These are phyloP conservation scores for Arctopsyche grandis DNA, from an alignment of 1,140 invertebrate species.

Conservation along the genomic window DNA sequence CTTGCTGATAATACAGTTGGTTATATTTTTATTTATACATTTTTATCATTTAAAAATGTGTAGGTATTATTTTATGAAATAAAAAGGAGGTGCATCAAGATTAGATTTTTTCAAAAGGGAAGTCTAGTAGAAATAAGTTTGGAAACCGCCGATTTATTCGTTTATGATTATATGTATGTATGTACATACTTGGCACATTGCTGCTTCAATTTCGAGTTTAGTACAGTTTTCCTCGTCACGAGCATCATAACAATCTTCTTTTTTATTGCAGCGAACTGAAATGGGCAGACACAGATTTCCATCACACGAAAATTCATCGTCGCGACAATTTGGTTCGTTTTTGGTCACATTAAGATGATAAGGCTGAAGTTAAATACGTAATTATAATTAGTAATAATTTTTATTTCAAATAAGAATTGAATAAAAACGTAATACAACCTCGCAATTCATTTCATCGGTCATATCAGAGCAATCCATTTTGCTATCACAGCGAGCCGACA, in stretches of 20 bases:
- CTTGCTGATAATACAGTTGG: too few relatives aligned
- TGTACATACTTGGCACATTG: constrained; percentile 52
- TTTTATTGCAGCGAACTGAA: constrained; percentile 73
- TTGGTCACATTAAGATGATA: constrained; percentile 50
- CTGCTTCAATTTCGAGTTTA: constrained; percentile 51
- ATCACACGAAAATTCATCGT: constrained; percentile 53
- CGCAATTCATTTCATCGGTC: constrained; percentile 72
- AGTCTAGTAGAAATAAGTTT: too few relatives aligned
- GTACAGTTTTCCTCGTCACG: constrained; percentile 74
- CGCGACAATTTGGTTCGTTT: constrained; percentile 34
- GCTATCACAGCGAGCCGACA: constrained; percentile 71
- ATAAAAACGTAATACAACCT: constrained; percentile 26
- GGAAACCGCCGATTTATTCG: too few relatives aligned
- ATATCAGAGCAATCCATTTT: constrained; percentile 74
- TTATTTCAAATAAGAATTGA: not conserved
- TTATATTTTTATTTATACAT: too few relatives aligned
- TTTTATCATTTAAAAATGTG: too few relatives aligned
- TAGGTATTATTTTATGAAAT: too few relatives aligned
- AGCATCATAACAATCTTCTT: constrained; percentile 79
- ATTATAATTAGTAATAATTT: not conserved
- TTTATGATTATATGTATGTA: too few relatives aligned
- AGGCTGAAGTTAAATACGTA: not conserved
- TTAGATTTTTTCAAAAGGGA: too few relatives aligned
- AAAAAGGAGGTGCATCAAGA: too few relatives aligned
- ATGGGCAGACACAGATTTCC: constrained; percentile 76